phyloP scores from a whole-genome alignment of 2,113 vertebrate genomes.

The Octodon degus region DNA sequence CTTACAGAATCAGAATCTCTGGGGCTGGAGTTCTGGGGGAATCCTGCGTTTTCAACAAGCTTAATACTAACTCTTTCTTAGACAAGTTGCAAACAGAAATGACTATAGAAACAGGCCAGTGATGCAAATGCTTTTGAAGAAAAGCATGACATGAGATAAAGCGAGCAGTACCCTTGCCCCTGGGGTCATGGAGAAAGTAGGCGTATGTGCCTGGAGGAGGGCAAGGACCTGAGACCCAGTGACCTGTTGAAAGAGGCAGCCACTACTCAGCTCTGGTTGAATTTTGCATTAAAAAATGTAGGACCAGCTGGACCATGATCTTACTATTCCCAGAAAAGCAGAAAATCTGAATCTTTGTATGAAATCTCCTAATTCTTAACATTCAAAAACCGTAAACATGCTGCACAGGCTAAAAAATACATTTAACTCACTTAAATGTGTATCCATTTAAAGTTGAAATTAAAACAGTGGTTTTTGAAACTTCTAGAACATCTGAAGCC shows the following conservation, averaged over 20 bases:
- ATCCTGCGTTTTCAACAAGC: constrained; percentile 1
- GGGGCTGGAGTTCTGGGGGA: neutral
- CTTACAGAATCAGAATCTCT: neutral
- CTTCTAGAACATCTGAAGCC: constrained; percentile 50
- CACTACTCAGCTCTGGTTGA: neutral
- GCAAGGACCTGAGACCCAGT: no score
- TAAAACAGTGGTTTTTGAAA: neutral
- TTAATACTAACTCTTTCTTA: neutral
- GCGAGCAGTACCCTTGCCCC: neutral
- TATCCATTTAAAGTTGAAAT: constrained; percentile 28
- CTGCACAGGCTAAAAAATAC: neutral
- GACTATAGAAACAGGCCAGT: neutral
- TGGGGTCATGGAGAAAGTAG: neutral
- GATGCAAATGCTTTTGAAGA: neutral
- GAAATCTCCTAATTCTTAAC: constrained; percentile 43
- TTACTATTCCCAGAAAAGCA: constrained; percentile 24
- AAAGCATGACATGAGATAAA: neutral
- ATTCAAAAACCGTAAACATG: constrained; percentile 20
- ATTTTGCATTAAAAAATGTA: neutral
- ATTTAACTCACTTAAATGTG: constrained; percentile 22
- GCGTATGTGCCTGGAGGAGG: neutral
- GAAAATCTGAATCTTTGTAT: constrained; percentile 55
- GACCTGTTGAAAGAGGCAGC: neutral
- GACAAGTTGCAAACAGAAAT: neutral
- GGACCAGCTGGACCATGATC: neutral